Evolutionary conservation across 2,113 vertebrate species (phyloP).

Genomic region (Xyliphius kryptos): DNA sequence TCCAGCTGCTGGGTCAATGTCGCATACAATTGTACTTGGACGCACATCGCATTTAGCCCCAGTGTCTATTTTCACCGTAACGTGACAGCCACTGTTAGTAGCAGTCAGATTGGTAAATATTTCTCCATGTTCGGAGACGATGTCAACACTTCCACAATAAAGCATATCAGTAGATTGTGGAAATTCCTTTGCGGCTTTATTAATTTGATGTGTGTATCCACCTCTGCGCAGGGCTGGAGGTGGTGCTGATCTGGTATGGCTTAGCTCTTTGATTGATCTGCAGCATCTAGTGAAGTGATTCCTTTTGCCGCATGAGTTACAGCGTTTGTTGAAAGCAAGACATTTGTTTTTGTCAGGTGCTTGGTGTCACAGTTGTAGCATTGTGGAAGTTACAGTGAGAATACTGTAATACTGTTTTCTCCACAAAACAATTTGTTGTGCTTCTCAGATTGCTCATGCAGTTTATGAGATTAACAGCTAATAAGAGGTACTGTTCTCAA

Average conservation of each 20-base stretch:
- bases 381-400: not conserved
- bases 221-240: not conserved
- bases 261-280: not conserved
- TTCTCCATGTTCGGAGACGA: not conserved
- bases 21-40: not conserved
- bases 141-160: not conserved
- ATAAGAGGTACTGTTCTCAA: not conserved
- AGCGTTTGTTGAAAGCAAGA: not conserved
- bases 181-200: not conserved
- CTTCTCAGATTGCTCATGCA: not conserved
- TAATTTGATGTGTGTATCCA: not conserved
- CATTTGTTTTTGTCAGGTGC: not conserved
- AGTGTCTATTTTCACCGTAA: conserved; percentile 8
- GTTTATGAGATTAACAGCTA: not conserved
- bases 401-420: too few relatives aligned
- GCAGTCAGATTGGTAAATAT: not conserved
- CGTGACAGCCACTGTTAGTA: too few relatives aligned
- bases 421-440: not conserved
- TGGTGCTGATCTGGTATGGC: not conserved
- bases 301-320: conserved; percentile 2
- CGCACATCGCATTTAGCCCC: conserved; percentile 2
- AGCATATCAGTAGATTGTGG: not conserved
- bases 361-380: not conserved
- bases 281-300: not conserved
- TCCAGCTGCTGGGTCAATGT: not conserved